Percentiles rank a stretch among this genome's conserved stretches.
phyloP scores from a whole-genome alignment of 2,113 vertebrate species.

The Thalassoma bifasciatum region DNA sequence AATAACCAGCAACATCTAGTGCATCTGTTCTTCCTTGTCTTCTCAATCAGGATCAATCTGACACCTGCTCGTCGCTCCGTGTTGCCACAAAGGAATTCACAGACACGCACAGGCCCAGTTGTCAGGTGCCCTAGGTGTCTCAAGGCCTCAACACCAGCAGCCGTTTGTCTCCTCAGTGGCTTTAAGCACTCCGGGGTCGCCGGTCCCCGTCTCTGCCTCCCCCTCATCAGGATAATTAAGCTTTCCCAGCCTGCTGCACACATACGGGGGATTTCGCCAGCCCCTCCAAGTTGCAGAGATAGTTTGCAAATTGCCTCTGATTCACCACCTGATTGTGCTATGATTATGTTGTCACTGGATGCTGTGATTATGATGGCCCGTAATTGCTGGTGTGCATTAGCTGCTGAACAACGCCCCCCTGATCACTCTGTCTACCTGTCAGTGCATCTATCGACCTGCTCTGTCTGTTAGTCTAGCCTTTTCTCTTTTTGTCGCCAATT shows the following conservation, averaged over 20 bases:
- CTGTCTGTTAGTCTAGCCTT: constrained; percentile 23
- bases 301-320: constrained; percentile 82
- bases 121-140: constrained; percentile 54
- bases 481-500: background rate
- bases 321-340: constrained; percentile 81
- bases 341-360: constrained; percentile 85
- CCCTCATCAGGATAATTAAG: constrained; percentile 81
- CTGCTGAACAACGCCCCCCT: constrained; percentile 63
- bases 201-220: constrained; percentile 60
- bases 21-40: constrained; percentile 64
- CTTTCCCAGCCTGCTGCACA: constrained; percentile 74
- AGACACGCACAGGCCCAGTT: constrained; percentile 2
- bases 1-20: constrained; percentile 20
- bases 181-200: constrained; percentile 46
- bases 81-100: constrained; percentile 29
- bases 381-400: constrained; percentile 81
- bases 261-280: constrained; percentile 68
- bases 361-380: constrained; percentile 81
- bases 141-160: background rate
- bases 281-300: constrained; percentile 74
- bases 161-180: constrained; percentile 55
- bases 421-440: constrained; percentile 68
- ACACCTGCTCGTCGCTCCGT: constrained; percentile 63
- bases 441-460: constrained; percentile 61
- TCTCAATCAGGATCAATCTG: constrained; percentile 70